Conservation (phyloP, 1,140 invertebrate genomes). For the Aphaenogaster rudis region DNA sequence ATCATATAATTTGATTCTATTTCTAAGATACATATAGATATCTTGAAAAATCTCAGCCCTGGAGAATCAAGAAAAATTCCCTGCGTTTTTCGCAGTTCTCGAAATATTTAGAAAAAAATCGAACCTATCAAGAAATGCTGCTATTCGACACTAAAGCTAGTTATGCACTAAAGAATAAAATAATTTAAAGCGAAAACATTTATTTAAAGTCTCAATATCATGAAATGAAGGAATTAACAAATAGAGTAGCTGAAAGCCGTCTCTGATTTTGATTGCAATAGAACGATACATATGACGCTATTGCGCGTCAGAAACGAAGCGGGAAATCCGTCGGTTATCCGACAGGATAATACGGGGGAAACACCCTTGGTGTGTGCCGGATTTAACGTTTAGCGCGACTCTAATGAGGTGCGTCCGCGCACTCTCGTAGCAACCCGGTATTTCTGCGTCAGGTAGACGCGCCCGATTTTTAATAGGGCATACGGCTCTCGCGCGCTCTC, state of each 20-base stretch:
- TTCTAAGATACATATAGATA: background rate
- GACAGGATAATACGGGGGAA: conserved; percentile 6
- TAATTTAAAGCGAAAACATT: background rate
- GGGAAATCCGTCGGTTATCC: conserved; percentile 20
- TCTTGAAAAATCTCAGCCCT: background rate
- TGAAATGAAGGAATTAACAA: background rate
- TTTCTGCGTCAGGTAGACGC: conserved; percentile 79
- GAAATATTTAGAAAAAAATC: conserved; percentile 7
- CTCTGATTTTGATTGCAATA: background rate
- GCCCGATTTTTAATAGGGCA: conserved; percentile 82
- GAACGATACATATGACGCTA: conserved; percentile 22
- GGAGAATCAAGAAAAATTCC: background rate
- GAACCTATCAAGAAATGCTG: background rate
- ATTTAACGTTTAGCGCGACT: conserved; percentile 82
- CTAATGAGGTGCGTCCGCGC: conserved; percentile 82
- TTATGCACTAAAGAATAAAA: background rate
- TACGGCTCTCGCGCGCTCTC: conserved; percentile 64
- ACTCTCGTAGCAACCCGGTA: conserved; percentile 41
- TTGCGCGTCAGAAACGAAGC: conserved; percentile 21
- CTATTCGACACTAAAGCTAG: background rate
- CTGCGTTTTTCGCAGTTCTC: background rate
- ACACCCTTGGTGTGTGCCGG: conserved; percentile 56
- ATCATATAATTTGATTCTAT: background rate
- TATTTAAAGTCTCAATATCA: background rate
- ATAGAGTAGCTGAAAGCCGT: background rate